Evolutionary conservation across 2,113 vertebrate genomes (phyloP).

Genomic region (Gobiocypris rarus): DNA sequence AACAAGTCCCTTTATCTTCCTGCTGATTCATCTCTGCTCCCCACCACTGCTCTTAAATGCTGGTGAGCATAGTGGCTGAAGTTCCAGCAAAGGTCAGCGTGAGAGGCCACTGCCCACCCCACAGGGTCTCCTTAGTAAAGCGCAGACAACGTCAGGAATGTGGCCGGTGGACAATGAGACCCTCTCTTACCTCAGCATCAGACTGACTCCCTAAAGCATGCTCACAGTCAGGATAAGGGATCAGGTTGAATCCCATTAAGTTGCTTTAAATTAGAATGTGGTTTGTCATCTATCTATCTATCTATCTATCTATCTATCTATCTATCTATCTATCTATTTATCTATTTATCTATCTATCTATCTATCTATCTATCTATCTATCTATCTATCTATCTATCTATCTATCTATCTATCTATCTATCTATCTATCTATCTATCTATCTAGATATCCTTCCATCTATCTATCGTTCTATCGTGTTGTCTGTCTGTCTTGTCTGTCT

Average conservation of each 20-base stretch:
- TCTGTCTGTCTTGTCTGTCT: not conserved
- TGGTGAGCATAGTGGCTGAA: slow-evolving; percentile 56
- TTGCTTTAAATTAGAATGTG: not conserved
- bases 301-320: too few relatives aligned
- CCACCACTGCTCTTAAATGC: slow-evolving; percentile 65
- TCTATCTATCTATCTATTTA: too few relatives aligned
- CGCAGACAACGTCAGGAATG: slow-evolving; percentile 70
- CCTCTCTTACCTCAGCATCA: slow-evolving; percentile 62
- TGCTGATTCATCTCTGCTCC: slow-evolving; percentile 58
- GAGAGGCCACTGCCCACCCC: slow-evolving; percentile 49
- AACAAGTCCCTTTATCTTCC: slow-evolving; percentile 50
- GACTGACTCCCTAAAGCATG: slow-evolving; percentile 26
- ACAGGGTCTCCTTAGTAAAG: slow-evolving; percentile 72
- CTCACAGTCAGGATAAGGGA: slow-evolving; percentile 15
- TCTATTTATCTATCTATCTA: too few relatives aligned
- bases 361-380: too few relatives aligned
- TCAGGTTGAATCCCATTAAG: slow-evolving; percentile 28
- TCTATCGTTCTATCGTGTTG: not conserved
- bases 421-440: too few relatives aligned
- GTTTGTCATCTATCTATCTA: too few relatives aligned
- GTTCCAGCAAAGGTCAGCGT: slow-evolving; percentile 57
- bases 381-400: not conserved
- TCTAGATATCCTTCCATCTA: too few relatives aligned
- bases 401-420: not conserved
- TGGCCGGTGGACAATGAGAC: slow-evolving; percentile 67